These are phyloP conservation scores for Ormyrus thymus DNA, from an alignment of 2,888 invertebrate species.

Conservation along the genomic window DNA sequence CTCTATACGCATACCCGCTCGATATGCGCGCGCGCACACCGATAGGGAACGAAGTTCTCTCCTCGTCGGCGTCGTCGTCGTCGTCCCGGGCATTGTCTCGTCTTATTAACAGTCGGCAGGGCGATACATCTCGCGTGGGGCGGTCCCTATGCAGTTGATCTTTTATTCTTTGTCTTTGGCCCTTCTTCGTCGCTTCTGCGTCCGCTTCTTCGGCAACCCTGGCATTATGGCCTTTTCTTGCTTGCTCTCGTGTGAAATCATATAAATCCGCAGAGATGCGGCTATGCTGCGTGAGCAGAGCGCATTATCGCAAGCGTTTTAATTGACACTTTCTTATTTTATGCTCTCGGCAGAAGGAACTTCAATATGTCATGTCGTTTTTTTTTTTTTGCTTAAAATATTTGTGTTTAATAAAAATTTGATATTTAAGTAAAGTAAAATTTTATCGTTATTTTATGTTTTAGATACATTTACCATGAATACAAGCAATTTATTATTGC, in stretches of 20 bases:
- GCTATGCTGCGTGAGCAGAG: no score
- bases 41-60: slow-evolving; percentile 36
- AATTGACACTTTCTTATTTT: no score
- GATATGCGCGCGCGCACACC: slow-evolving; percentile 33
- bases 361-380: no score
- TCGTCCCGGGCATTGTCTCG: slow-evolving; percentile 69
- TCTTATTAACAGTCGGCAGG: slow-evolving; percentile 72
- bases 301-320: no score
- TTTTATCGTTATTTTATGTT: no score
- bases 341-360: no score
- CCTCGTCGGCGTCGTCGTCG: slow-evolving; percentile 27
- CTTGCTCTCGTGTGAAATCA: background rate
- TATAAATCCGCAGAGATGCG: no score
- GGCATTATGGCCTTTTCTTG: slow-evolving; percentile 1
- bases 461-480: no score
- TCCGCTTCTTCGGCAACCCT: slow-evolving; percentile 3
- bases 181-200: slow-evolving; percentile 1
- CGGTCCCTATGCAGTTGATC: slow-evolving; percentile 23
- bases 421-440: no score
- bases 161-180: slow-evolving; percentile 49
- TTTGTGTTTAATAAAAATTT: no score
- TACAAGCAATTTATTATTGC: no score
- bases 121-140: slow-evolving; percentile 65
- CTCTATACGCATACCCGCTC: background rate
- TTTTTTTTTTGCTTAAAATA: no score